Evolutionary conservation across 30 jellyfish, hydroid and myxozoan genomes (phyloP).

Genomic region (Hydractinia symbiolongicarpus): DNA sequence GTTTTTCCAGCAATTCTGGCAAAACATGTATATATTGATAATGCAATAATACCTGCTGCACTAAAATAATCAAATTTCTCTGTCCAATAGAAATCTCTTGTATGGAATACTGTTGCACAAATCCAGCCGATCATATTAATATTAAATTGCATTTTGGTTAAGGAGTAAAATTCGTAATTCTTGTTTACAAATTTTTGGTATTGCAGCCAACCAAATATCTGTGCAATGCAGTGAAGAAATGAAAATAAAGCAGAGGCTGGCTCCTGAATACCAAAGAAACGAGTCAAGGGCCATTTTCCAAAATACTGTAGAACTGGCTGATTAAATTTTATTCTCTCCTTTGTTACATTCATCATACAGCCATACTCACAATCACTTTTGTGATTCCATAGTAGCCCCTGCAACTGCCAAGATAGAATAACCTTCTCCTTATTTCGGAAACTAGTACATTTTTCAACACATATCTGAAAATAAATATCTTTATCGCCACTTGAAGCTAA

Average conservation of each 20-base stretch:
- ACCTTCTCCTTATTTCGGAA: too few species aligned
- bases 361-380: neutral
- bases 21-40: conserved; percentile 36
- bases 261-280: conserved; percentile 75
- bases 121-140: conserved; percentile 61
- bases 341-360: neutral
- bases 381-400: too few species aligned
- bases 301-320: neutral
- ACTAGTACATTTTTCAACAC: too few species aligned
- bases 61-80: conserved; percentile 75
- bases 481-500: too few species aligned
- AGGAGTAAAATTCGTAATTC: neutral
- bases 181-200: neutral
- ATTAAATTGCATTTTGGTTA: conserved; percentile 9
- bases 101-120: conserved; percentile 68
- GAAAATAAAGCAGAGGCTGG: conserved; percentile 83
- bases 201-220: conserved; percentile 63
- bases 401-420: too few species aligned
- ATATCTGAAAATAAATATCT: too few species aligned
- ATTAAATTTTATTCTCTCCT: neutral
- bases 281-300: conserved; percentile 76
- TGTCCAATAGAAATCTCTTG: conserved; percentile 55
- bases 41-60: conserved; percentile 42
- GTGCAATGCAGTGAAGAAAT: conserved; percentile 47
- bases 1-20: conserved; percentile 35